A percentile compares a stretch with the other conserved stretches of the same genome.
Conservation (phyloP, 2,888 invertebrate species). For the Phyto melanocephala region DNA sequence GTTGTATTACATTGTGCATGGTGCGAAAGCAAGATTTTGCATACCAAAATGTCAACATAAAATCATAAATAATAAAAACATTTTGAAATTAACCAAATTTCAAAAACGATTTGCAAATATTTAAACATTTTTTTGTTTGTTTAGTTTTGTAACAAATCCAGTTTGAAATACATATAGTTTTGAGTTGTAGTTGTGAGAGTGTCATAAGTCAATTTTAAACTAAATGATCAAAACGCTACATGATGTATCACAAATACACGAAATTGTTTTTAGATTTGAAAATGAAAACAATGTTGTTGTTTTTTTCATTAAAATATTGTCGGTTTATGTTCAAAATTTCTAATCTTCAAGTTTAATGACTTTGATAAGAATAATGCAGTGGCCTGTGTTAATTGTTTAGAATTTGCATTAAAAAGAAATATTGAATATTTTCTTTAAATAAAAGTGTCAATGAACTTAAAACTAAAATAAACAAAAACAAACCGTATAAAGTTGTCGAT, state of each 20-base stretch:
- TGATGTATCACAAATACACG: too few relatives aligned
- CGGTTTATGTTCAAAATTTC: too few relatives aligned
- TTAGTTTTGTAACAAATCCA: neutral
- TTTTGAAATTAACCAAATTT: conserved; percentile 1
- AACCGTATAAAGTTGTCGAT: too few relatives aligned
- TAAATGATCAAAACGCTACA: too few relatives aligned
- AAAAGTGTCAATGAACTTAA: neutral
- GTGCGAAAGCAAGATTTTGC: conserved; percentile 42
- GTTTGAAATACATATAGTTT: neutral
- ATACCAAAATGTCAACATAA: conserved; percentile 62
- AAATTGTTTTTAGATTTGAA: too few relatives aligned
- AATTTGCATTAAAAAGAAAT: neutral
- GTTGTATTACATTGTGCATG: conserved; percentile 30
- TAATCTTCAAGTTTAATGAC: neutral
- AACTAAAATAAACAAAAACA: neutral
- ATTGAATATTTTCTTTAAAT: neutral
- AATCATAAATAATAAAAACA: conserved; percentile 59
- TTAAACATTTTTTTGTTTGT: conserved; percentile 1
- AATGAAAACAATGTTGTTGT: too few relatives aligned
- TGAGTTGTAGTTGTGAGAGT: conserved; percentile 7
- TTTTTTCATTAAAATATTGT: too few relatives aligned
- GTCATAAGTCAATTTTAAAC: conserved; percentile 46
- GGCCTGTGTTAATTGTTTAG: neutral
- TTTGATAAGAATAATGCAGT: neutral
- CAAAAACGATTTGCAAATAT: neutral